Conservation (phyloP, 2,888 invertebrate species). For the Asteroscopus sphinx region DNA sequence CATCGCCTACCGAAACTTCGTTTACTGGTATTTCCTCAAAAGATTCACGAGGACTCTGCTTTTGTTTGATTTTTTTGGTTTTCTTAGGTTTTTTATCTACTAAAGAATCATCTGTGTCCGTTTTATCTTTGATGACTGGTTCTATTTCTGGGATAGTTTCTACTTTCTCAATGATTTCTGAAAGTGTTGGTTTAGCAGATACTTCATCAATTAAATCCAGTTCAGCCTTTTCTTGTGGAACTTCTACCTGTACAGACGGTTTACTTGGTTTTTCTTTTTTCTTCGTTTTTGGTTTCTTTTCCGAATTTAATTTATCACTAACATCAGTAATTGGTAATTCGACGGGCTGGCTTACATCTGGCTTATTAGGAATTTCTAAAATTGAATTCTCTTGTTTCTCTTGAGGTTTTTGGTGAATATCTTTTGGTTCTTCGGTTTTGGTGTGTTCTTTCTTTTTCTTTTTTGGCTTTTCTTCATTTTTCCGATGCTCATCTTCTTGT, state of each 20-base stretch:
- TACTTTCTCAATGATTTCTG: slow-evolving; percentile 19
- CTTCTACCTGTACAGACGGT: slow-evolving; percentile 9
- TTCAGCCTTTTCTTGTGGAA: slow-evolving; percentile 19
- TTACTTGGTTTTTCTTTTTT: slow-evolving; percentile 38
- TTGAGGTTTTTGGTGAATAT: slow-evolving; percentile 2
- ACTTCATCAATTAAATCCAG: slow-evolving; percentile 1
- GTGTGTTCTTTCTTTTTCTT: slow-evolving; percentile 16
- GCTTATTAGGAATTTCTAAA: background rate
- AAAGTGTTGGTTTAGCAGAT: slow-evolving; percentile 4
- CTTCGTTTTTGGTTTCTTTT: slow-evolving; percentile 42
- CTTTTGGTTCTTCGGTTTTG: slow-evolving; percentile 12
- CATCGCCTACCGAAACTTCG: slow-evolving; percentile 35
- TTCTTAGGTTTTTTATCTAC: slow-evolving; percentile 40
- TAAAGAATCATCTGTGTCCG: slow-evolving; percentile 2
- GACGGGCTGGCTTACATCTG: slow-evolving; percentile 17
- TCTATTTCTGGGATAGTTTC: slow-evolving; percentile 11
- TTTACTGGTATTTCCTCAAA: slow-evolving; percentile 18
- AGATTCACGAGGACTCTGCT: slow-evolving; percentile 12
- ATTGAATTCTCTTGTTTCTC: background rate
- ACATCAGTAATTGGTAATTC: slow-evolving; percentile 65
- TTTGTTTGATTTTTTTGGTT: slow-evolving; percentile 26
- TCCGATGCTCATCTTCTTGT: slow-evolving; percentile 3
- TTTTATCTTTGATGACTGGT: background rate
- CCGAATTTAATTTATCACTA: slow-evolving; percentile 39
- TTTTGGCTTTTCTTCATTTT: slow-evolving; percentile 16